Base-by-base conservation (phyloP, 1,140 invertebrate genomes). In the Philotrypesis tridentata region DNA sequence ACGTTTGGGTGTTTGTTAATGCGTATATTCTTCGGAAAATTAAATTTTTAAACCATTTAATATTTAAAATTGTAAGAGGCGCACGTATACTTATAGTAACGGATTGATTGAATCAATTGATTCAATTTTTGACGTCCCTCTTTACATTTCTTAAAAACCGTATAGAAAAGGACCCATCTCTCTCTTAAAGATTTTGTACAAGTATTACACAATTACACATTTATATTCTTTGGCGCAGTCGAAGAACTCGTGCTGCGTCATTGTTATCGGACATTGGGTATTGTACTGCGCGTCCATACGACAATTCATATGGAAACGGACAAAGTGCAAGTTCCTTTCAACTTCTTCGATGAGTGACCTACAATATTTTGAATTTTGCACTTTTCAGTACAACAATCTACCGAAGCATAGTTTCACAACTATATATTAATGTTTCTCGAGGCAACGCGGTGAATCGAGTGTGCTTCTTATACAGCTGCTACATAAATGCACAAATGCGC, bases 341-440 rank as follows among this genome's bases (percentile, higher is more conserved):
- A 87, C 87, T 88, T 87, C 76, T 85, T 84, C 83, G 85, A 75
- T 84, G 83, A 75, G 72, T 83, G 84, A 37, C 79, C 85, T 83
- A 83, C 85, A 83, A 83, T 85, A 83, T 88, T 87, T 87, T 85
- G 74, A 48, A 65, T 73, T 63, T 65, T 23, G 40, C 25, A 43
- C 8, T 29, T 63, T 48, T 63, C 55, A 73, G 12, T 25, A 8
- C 27, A 0, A 14, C 23, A 25, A 27, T 82, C 31, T 40, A 68
- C 60, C 27, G 60, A 25, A 11, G 48, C 2, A 55, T 37, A 37
- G 48, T 55, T 14, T 43, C 48, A n/a, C n/a, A 55, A 9, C 9
- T 37, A 55, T 21, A 17, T 5, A 17, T 55, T n/a, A n/a, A 55
- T 7, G 48, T 55, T 55, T 55, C 23, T 31, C 17, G 29, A 23